Evolutionary conservation across 2,888 invertebrate species (phyloP), one percentile per base, ranked within the genome.

Genomic region (Pseudeuparius sepicola): DNA sequence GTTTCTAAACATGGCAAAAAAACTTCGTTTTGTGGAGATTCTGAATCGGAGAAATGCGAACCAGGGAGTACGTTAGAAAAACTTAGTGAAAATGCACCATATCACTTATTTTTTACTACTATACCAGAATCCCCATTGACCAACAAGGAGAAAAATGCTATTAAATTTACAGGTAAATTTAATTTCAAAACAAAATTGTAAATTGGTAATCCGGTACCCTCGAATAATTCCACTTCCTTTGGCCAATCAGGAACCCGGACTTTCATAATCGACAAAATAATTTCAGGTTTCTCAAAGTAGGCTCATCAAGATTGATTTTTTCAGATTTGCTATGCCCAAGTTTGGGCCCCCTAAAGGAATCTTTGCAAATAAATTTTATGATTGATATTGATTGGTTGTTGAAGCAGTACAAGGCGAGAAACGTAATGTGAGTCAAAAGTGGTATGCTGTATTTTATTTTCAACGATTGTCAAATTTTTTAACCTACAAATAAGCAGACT

Each of bases 311-410:
- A n/a, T n/a, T n/a, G n/a, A n/a, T 7, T 40, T 34, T 65, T 61
- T 11, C 65, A 71, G 87, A 88, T 62, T 68, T 88, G n/a, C 60
- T 88, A 3, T 85, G 87, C 50, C 67, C 67, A 4, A 83, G 83
- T 53, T 63, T 88, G 3, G 88, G 88, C 0, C 73, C 75, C 37
- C 61, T 89, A 4, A 76, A 77, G 45, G 70, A 72, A 25, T 79
- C 80, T 0, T 61, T 85, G n/a, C 88, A 94, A 63, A 81, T 94
- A 14, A 94, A 89, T 60, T 94, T 88, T 52, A 87, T 93, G 84
- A 81, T 92, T 23, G 90, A 94, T 49, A 68, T 87, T 6, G 81
- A 80, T 1, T 96, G 92, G 90, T 59, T 94, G 0, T 65, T 89
- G 36, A 78, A 85, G 0, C 88, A 92, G 50, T 93, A 93, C 51